Evolutionary conservation across 1,140 invertebrate species (phyloP), one percentile per base, ranked within the genome.

Genomic region (Lysiphlebus fabarum): DNA sequence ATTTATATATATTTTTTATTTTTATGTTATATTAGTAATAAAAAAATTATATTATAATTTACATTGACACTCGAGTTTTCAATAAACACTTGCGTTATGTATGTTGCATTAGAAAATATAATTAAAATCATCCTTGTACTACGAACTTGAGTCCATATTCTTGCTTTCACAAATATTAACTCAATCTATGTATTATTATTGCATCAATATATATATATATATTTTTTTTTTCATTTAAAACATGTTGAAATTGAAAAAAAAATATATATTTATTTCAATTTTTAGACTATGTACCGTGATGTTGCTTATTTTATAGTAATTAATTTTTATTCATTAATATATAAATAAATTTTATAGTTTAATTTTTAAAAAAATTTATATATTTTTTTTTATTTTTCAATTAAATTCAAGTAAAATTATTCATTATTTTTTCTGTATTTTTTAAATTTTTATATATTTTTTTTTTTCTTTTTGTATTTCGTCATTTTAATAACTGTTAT

Each of bases 71-170:
- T 45, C 17, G 43, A 17, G 12, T 7, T 12, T 14, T 45, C 17
- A 26, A 48, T 56, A 34, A 36, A 37, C n/a, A 55, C 34, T 36
- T 43, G 12, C 45, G 17, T 17, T 26, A 26, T 26, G 17, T 26
- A 26, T 26, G 17, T 26, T 26, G 17, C 17, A 26, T 58, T 55
- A 54, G 33, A 64, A 33, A 53, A 63, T 54, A 60, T 70, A 71
- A 73, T 74, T 73, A 71, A 73, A 62, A 61, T 67, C 54, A 71
- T 71, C 70, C 70, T 73, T 75, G 73, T 72, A 75, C 71, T 75
- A 68, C 71, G 70, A 72, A 70, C 73, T 69, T 62, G 63, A 62
- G 55, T 61, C 64, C 63, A 59, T 26, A 26, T n/a, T n/a, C 17
- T 26, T 59, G 67, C 44, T 54, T 59, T 48, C 50, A 17, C 50